Percentiles rank a stretch among this genome's conserved stretches.
Evolutionary conservation across 2,797 vertebrate genomes (phyloP).

Genomic region (Pampus argenteus): DNA sequence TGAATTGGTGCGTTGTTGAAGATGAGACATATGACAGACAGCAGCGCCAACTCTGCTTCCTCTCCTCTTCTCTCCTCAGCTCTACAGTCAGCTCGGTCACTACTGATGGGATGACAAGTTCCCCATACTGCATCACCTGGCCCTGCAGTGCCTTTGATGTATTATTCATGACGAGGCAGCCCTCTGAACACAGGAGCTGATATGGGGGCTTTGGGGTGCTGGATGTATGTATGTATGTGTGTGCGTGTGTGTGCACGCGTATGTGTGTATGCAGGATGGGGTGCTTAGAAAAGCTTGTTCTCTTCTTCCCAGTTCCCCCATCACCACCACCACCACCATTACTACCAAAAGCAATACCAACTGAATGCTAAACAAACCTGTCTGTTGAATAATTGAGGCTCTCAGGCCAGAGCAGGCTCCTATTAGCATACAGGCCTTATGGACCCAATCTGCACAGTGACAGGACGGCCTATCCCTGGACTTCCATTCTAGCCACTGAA

Average conservation of each 20-base stretch:
- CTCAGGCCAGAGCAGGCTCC: conserved; percentile 74
- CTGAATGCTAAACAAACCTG: conserved; percentile 88
- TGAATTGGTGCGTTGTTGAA: conserved; percentile 41
- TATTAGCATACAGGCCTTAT: conserved; percentile 86
- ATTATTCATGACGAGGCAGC: conserved; percentile 81
- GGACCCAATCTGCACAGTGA: conserved; percentile 81
- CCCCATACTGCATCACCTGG: conserved; percentile 81
- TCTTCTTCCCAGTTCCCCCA: conserved; percentile 65
- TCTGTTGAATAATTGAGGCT: conserved; percentile 87
- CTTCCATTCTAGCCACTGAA: conserved; percentile 23
- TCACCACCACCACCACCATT: conserved; percentile 63
- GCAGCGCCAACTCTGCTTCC: conserved; percentile 11
- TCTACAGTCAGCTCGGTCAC: conserved; percentile 60
- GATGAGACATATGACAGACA: conserved; percentile 46
- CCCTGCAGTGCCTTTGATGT: conserved; percentile 81
- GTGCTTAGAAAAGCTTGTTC: conserved; percentile 55
- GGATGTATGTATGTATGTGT: conserved; percentile 12
- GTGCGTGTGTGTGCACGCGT: conserved; percentile 11
- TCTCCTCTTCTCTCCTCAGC: conserved; percentile 13
- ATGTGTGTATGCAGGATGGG: conserved; percentile 5
- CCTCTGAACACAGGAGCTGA: conserved; percentile 74
- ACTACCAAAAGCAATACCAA: conserved; percentile 76
- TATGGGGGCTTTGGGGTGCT: conserved; percentile 60
- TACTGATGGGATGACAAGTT: conserved; percentile 77
- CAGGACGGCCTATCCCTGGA: conserved; percentile 62